phyloP scores from a whole-genome alignment of 2,888 invertebrate species.

The Leptogaster cylindrica region DNA sequence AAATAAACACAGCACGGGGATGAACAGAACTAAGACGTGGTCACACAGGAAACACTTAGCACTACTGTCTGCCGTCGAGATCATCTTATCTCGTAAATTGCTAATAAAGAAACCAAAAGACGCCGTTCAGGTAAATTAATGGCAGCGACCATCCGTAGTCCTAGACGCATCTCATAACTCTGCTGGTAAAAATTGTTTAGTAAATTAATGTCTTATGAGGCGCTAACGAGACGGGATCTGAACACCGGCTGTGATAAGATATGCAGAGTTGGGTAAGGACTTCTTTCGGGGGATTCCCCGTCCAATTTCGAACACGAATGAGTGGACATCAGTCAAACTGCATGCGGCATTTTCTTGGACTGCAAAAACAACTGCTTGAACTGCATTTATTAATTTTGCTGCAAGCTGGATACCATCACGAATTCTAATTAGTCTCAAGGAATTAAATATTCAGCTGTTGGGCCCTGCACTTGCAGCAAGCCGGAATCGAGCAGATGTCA shows the following conservation, averaged over 20 bases:
- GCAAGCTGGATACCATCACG: not conserved
- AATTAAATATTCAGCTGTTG: conserved; percentile 20
- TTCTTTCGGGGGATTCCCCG: conserved; percentile 6
- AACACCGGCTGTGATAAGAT: not conserved
- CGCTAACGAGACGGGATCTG: conserved; percentile 2
- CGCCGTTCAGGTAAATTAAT: conserved; percentile 4
- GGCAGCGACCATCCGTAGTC: not conserved
- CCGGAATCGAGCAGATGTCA: conserved; percentile 14
- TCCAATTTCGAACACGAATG: conserved; percentile 1
- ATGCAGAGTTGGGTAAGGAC: not conserved
- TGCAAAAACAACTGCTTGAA: conserved; percentile 4
- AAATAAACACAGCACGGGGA: no score
- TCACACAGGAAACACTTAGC: no score
- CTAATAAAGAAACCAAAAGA: not conserved
- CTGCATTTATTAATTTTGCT: conserved; percentile 9
- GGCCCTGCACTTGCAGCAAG: not conserved
- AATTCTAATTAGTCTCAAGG: conserved; percentile 18
- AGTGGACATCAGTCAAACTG: conserved; percentile 18
- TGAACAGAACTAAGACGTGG: no score
- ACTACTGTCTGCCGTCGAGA: not conserved
- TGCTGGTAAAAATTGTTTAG: conserved; percentile 11
- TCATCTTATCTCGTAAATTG: not conserved
- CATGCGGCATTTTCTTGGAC: conserved; percentile 1
- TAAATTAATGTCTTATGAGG: conserved; percentile 16
- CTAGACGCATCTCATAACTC: not conserved